Evolutionary conservation across 2,888 invertebrate species (phyloP).

Genomic region (Ethmia dodecea): DNA sequence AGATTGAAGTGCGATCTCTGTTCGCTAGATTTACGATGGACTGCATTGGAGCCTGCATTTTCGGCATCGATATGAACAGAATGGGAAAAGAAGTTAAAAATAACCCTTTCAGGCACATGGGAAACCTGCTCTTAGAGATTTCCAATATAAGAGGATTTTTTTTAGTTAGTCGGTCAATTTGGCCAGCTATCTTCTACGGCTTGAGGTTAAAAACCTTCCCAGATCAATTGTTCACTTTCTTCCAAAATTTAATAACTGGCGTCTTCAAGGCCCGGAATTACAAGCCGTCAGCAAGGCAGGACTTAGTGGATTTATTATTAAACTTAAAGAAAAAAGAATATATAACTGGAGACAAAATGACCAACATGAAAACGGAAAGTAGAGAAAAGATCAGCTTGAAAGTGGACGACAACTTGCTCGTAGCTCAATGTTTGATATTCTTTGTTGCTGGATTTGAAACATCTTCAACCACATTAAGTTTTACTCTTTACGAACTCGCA

Average conservation of each 20-base stretch:
- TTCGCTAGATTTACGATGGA: slow-evolving; percentile 41
- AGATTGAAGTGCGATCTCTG: slow-evolving; percentile 25
- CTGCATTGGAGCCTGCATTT: slow-evolving; percentile 33
- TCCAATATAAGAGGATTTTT: slow-evolving; percentile 27
- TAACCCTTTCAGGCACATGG: slow-evolving; percentile 34
- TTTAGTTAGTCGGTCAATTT: slow-evolving; percentile 26
- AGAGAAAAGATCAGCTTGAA: slow-evolving; percentile 23
- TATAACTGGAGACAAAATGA: slow-evolving; percentile 27
- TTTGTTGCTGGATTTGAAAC: slow-evolving; percentile 51
- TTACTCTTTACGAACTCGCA: slow-evolving; percentile 39
- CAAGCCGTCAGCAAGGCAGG: slow-evolving; percentile 32
- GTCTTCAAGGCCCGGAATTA: slow-evolving; percentile 32
- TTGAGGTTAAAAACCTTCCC: slow-evolving; percentile 31
- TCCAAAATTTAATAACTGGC: slow-evolving; percentile 26
- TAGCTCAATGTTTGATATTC: slow-evolving; percentile 73
- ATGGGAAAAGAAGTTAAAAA: slow-evolving; percentile 19
- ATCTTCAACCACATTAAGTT: slow-evolving; percentile 35
- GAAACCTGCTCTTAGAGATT: slow-evolving; percentile 27
- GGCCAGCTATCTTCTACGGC: slow-evolving; percentile 42
- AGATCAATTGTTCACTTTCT: slow-evolving; percentile 28
- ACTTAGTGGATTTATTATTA: slow-evolving; percentile 43
- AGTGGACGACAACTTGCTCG: slow-evolving; percentile 57
- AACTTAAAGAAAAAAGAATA: slow-evolving; percentile 31
- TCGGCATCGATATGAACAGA: slow-evolving; percentile 29
- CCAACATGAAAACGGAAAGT: slow-evolving; percentile 14